These are phyloP conservation scores for Oncorhynchus masou DNA, from an alignment of 2,113 vertebrate genomes.

Conservation along the genomic window DNA sequence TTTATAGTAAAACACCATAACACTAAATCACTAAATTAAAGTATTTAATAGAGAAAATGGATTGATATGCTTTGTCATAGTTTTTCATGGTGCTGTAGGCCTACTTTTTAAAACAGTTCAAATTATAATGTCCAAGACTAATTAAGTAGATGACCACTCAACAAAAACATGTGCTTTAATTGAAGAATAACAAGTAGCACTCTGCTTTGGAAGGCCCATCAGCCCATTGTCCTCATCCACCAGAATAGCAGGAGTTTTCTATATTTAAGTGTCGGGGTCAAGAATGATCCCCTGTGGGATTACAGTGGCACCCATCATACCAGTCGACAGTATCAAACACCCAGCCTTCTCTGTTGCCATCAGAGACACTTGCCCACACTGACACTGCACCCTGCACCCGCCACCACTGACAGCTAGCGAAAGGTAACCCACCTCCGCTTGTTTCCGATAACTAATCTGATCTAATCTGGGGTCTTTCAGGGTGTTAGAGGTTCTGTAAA, in stretches of 20 bases:
- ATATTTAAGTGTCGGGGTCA: constrained; percentile 63
- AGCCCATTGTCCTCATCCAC: background rate
- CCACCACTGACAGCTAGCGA: constrained; percentile 22
- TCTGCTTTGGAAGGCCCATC: too few relatives aligned
- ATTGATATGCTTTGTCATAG: too few relatives aligned
- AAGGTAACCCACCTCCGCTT: constrained; percentile 39
- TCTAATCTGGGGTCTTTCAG: constrained; percentile 6
- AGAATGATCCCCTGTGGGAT: constrained; percentile 55
- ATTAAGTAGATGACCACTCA: too few relatives aligned
- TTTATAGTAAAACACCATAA: too few relatives aligned
- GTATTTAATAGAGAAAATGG: too few relatives aligned
- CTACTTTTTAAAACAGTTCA: too few relatives aligned
- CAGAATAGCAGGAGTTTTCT: constrained; percentile 47
- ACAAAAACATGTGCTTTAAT: too few relatives aligned
- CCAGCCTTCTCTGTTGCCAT: constrained; percentile 47
- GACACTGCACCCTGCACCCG: constrained; percentile 10
- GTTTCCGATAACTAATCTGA: constrained; percentile 19
- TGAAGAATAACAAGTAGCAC: too few relatives aligned
- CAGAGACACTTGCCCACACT: constrained; percentile 33
- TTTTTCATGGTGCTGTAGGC: too few relatives aligned
- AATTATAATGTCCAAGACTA: too few relatives aligned
- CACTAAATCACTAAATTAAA: too few relatives aligned
- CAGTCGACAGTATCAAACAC: constrained; percentile 58
- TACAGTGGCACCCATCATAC: constrained; percentile 43
- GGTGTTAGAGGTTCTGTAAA: background rate